Conservation (phyloP, 1,140 invertebrate species). For the Micrasema longulum region DNA sequence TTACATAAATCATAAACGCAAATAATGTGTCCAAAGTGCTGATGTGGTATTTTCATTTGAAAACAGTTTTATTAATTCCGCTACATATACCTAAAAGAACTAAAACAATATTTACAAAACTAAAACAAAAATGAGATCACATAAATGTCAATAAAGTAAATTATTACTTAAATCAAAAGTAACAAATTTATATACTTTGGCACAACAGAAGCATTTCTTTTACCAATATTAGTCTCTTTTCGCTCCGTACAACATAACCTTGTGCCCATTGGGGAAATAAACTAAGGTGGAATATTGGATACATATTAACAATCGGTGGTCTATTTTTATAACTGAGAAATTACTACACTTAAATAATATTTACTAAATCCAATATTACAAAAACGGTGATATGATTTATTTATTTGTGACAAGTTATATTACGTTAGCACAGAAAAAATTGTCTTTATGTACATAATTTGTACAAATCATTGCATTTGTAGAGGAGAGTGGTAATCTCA, state of each 20-base stretch:
- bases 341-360: too few species aligned
- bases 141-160: slow-evolving; percentile 53
- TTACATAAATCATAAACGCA: too few species aligned
- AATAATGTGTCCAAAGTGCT: slow-evolving; percentile 13
- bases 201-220: slow-evolving; percentile 47
- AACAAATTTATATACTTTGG: slow-evolving; percentile 54
- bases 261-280: slow-evolving; percentile 15
- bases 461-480: too few species aligned
- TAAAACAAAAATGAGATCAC: slow-evolving; percentile 56
- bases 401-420: background rate
- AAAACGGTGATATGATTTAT: slow-evolving; percentile 26
- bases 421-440: too few species aligned
- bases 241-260: background rate
- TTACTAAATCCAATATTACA: background rate
- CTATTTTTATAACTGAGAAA: background rate
- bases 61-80: background rate
- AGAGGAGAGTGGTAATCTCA: too few species aligned
- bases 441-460: too few species aligned
- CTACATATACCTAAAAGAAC: slow-evolving; percentile 3
- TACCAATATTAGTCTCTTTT: slow-evolving; percentile 12
- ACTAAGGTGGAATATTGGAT: slow-evolving; percentile 1
- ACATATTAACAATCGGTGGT: slow-evolving; percentile 27
- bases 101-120: slow-evolving; percentile 50
- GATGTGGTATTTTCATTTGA: slow-evolving; percentile 28
- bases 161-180: slow-evolving; percentile 40